These are phyloP conservation scores for Piezodorus guildinii DNA, from an alignment of 1,140 invertebrate genomes.

Conservation along the genomic window DNA sequence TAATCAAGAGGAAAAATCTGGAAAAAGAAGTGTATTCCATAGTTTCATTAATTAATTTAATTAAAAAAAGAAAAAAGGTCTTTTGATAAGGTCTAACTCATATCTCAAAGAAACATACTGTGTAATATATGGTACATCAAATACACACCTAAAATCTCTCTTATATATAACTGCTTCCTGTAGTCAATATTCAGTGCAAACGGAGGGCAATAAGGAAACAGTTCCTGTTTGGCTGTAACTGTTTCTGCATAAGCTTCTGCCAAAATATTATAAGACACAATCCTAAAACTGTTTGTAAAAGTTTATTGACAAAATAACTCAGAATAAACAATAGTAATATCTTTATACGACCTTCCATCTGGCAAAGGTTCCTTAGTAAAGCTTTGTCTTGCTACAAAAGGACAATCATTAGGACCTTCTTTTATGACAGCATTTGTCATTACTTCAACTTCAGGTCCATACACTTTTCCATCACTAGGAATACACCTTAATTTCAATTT, in stretches of 20 bases:
- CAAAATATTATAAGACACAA: slow-evolving; percentile 79
- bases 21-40: no score
- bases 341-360: slow-evolving; percentile 16
- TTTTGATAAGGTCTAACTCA: background rate
- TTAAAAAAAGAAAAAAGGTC: background rate
- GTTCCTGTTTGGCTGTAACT: slow-evolving; percentile 51
- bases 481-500: slow-evolving; percentile 36
- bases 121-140: slow-evolving; percentile 8
- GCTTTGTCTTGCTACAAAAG: slow-evolving; percentile 64
- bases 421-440: slow-evolving; percentile 44
- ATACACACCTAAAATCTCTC: slow-evolving; percentile 62
- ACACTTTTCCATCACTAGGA: slow-evolving; percentile 38
- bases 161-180: slow-evolving; percentile 68
- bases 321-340: background rate
- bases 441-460: slow-evolving; percentile 45
- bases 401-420: slow-evolving; percentile 61
- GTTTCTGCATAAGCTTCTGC: slow-evolving; percentile 79
- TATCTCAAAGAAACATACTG: background rate
- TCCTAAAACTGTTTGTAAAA: slow-evolving; percentile 50
- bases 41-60: no score
- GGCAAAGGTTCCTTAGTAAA: slow-evolving; percentile 45
- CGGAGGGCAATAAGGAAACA: slow-evolving; percentile 70
- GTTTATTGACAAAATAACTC: background rate
- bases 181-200: slow-evolving; percentile 73
- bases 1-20: no score